phyloP scores from a whole-genome alignment of 2,113 vertebrate genomes.

The Atrichornis clamosus region DNA sequence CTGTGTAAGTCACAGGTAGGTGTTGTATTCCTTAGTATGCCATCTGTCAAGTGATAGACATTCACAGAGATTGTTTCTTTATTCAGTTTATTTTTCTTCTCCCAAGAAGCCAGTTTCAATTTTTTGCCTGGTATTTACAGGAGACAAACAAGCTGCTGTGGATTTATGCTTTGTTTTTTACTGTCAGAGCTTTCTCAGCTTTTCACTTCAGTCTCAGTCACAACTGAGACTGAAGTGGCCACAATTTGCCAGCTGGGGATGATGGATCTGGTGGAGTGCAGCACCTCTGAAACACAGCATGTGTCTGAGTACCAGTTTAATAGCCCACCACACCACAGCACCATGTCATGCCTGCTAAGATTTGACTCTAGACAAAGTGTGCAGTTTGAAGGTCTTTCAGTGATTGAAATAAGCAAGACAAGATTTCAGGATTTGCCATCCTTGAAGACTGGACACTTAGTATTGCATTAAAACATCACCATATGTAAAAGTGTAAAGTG shows the following conservation, averaged over 20 bases:
- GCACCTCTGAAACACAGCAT: neutral
- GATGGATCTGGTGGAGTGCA: neutral
- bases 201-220: neutral
- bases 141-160: neutral
- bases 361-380: neutral
- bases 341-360: neutral
- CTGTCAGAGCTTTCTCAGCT: neutral
- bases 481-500: neutral
- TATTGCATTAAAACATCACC: neutral
- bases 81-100: neutral
- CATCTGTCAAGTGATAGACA: neutral
- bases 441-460: neutral
- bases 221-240: neutral
- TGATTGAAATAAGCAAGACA: neutral
- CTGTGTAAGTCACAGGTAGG: neutral
- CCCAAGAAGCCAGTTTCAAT: neutral
- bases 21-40: neutral
- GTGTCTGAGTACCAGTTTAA: neutral
- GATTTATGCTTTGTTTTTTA: neutral
- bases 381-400: neutral
- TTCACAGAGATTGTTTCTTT: neutral
- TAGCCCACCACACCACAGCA: accelerated
- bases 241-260: neutral
- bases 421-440: neutral
- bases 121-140: neutral